phyloP scores from a whole-genome alignment of 2,797 vertebrate genomes.

The Peromyscus eremicus region DNA sequence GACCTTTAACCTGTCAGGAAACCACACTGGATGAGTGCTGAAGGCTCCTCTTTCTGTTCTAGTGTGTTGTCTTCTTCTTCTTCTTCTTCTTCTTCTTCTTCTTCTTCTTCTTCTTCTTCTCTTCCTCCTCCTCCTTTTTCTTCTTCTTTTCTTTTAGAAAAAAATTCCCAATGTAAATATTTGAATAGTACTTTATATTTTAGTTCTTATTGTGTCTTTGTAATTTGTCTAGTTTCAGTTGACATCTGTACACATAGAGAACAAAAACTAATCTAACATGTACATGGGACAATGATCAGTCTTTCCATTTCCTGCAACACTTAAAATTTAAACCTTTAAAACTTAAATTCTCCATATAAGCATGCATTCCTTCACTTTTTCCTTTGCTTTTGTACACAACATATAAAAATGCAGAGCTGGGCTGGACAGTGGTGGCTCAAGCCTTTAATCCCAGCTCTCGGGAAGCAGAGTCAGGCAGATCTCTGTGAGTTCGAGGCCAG shows the following conservation, averaged over 20 bases:
- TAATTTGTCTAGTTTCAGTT: not conserved
- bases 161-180: not conserved
- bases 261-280: not conserved
- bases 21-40: not conserved
- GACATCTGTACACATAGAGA: not conserved
- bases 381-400: not conserved
- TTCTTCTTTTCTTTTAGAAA: not conserved
- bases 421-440: too few relatives aligned
- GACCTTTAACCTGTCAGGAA: not conserved
- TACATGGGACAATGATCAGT: not conserved
- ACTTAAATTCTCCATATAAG: not conserved
- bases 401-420: not conserved
- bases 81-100: not conserved
- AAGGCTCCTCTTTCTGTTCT: not conserved
- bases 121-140: not conserved
- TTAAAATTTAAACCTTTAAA: not conserved
- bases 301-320: not conserved
- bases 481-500: too few relatives aligned
- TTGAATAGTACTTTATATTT: not conserved
- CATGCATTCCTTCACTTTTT: not conserved
- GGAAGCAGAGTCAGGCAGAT: too few relatives aligned
- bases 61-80: not conserved
- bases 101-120: too few relatives aligned
- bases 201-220: not conserved
- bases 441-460: too few relatives aligned